Conservation (phyloP, 2,888 invertebrate genomes). For the Diplazon laetatorius region DNA sequence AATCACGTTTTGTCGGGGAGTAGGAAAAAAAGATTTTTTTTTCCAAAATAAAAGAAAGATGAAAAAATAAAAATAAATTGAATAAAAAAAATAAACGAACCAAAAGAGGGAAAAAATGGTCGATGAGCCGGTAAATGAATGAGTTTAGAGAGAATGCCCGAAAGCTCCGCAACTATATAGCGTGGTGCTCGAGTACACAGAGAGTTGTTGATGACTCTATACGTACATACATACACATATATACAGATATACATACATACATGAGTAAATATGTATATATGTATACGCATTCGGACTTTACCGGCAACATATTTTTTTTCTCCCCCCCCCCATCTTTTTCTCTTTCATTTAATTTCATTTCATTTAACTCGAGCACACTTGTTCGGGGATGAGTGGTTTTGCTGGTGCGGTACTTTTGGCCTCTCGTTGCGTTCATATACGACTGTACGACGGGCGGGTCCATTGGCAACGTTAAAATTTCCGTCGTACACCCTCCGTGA, state of each 20-base stretch:
- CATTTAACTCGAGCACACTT: slow-evolving; percentile 55
- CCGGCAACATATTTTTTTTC: slow-evolving; percentile 29
- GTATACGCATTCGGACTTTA: slow-evolving; percentile 12
- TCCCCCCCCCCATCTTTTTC: slow-evolving; percentile 1
- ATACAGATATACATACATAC: slow-evolving; percentile 3
- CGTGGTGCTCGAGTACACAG: background rate
- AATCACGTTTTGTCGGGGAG: slow-evolving; percentile 49
- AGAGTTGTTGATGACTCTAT: slow-evolving; percentile 31
- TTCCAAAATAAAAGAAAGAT: no score
- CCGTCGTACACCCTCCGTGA: slow-evolving; percentile 4
- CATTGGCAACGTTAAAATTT: background rate
- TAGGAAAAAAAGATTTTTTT: no score
- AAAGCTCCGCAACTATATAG: slow-evolving; percentile 27
- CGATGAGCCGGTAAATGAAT: slow-evolving; percentile 63
- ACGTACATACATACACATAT: no score
- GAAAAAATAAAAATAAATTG: slow-evolving; percentile 37
- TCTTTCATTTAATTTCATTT: slow-evolving; percentile 24
- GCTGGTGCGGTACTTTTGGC: slow-evolving; percentile 40
- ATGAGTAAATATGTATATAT: background rate
- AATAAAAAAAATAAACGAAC: slow-evolving; percentile 1
- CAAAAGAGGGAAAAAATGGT: slow-evolving; percentile 35
- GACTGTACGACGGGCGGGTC: slow-evolving; percentile 28
- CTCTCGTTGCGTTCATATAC: slow-evolving; percentile 19
- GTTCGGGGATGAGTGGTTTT: slow-evolving; percentile 30
- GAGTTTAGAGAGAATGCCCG: slow-evolving; percentile 58